Conservation (phyloP, 2,797 vertebrate genomes). For the Thunnus albacares region DNA sequence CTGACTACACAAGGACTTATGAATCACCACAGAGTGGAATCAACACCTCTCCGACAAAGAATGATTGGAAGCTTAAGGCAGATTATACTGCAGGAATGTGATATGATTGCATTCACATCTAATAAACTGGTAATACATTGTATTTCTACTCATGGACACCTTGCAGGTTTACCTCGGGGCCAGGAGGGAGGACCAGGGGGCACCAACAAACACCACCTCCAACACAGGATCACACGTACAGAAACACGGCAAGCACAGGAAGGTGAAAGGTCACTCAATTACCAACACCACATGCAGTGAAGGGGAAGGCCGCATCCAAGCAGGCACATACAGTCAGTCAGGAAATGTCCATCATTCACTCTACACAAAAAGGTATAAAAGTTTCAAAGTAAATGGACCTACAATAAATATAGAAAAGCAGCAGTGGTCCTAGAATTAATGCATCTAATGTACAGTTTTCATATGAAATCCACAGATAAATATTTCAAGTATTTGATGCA, state of each 20-base stretch:
- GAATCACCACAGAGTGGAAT: not conserved
- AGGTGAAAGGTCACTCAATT: constrained; percentile 39
- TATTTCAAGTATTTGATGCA: not conserved
- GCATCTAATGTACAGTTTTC: not conserved
- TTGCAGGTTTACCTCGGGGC: constrained; percentile 1
- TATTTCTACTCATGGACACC: not conserved
- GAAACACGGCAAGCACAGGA: constrained; percentile 2
- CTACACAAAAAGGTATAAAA: not conserved
- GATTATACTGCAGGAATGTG: not conserved
- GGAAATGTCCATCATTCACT: constrained; percentile 1
- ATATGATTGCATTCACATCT: constrained; percentile 1
- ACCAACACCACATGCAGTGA: constrained; percentile 4
- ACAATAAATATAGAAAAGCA: not conserved
- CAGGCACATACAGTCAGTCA: constrained; percentile 1
- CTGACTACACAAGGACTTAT: not conserved
- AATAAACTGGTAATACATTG: not conserved
- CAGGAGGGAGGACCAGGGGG: not conserved
- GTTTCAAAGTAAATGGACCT: not conserved
- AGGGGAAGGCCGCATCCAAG: not conserved
- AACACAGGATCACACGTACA: not conserved
- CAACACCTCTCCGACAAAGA: not conserved
- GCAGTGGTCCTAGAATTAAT: not conserved
- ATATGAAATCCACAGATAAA: not conserved
- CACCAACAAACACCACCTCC: not conserved
- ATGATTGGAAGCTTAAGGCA: constrained; percentile 4